Percentiles rank a stretch among this genome's conserved stretches.
These are phyloP conservation scores for Drosophila melanogaster DNA, from an alignment of 1,140 invertebrate species.

Conservation along the genomic window Release_6_plus_ISO1_MT NT_033777.3:5605501-5606000, in stretches of 20 bases:
- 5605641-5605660: conserved; percentile 80
- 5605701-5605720: conserved; percentile 68
- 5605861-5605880: conserved; percentile 68
- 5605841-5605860: conserved; percentile 67
- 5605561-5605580: conserved; percentile 86
- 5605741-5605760: conserved; percentile 63
- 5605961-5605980: conserved; percentile 85
- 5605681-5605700: conserved; percentile 72
- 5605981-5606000: conserved; percentile 85
- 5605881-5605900: conserved; percentile 71
- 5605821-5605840: conserved; percentile 67
- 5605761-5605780: conserved; percentile 69
- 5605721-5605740: conserved; percentile 64
- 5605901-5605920: conserved; percentile 74
- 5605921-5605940: conserved; percentile 85
- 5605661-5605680: conserved; percentile 64
- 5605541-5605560: conserved; percentile 85
- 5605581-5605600: conserved; percentile 86
- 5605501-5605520: conserved; percentile 55
- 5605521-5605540: conserved; percentile 85
- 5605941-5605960: conserved; percentile 85
- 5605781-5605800: conserved; percentile 75
- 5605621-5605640: conserved; percentile 86
- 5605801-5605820: conserved; percentile 58
- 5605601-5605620: conserved; percentile 85